These are phyloP conservation scores for Coleophora flavipennella DNA, from an alignment of 2,888 invertebrate species.

Conservation along the genomic window DNA sequence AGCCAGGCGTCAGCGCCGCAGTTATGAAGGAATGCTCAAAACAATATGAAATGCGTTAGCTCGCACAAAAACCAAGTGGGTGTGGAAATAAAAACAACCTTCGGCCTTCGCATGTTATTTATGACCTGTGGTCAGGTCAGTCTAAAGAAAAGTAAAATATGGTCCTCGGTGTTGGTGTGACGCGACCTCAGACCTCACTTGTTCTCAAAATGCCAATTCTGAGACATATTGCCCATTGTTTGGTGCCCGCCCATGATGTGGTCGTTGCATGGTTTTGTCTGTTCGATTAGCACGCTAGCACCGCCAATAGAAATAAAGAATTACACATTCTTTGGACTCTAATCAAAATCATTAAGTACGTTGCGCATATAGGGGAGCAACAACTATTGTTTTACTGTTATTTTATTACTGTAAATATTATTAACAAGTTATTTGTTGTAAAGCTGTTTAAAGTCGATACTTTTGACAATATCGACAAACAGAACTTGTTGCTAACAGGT, in stretches of 20 bases:
- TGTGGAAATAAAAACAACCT: constrained; percentile 42
- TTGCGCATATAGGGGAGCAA: too few relatives aligned
- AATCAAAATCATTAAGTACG: too few relatives aligned
- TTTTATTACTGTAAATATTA: too few relatives aligned
- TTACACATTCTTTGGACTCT: too few relatives aligned
- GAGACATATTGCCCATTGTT: constrained; percentile 63
- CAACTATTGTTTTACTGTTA: too few relatives aligned
- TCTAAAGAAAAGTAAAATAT: constrained; percentile 50
- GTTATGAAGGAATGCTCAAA: constrained; percentile 57
- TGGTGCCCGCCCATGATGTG: constrained; percentile 11
- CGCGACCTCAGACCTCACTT: constrained; percentile 58
- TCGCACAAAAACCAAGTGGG: constrained; percentile 54
- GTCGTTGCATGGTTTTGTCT: too few relatives aligned
- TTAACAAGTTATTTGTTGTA: constrained; percentile 47
- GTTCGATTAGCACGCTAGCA: too few relatives aligned
- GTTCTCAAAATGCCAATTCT: constrained; percentile 53
- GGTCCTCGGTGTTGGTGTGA: constrained; percentile 20
- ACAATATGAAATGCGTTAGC: constrained; percentile 47
- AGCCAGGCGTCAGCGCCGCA: constrained; percentile 26
- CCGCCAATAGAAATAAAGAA: too few relatives aligned
- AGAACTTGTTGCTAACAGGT: too few relatives aligned
- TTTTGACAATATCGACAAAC: too few relatives aligned
- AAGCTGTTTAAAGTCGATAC: constrained; percentile 40
- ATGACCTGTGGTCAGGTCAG: constrained; percentile 25
- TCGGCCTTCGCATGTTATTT: constrained; percentile 50